phyloP scores from a whole-genome alignment of 2,797 vertebrate genomes.

The Sarcoramphus papa region DNA sequence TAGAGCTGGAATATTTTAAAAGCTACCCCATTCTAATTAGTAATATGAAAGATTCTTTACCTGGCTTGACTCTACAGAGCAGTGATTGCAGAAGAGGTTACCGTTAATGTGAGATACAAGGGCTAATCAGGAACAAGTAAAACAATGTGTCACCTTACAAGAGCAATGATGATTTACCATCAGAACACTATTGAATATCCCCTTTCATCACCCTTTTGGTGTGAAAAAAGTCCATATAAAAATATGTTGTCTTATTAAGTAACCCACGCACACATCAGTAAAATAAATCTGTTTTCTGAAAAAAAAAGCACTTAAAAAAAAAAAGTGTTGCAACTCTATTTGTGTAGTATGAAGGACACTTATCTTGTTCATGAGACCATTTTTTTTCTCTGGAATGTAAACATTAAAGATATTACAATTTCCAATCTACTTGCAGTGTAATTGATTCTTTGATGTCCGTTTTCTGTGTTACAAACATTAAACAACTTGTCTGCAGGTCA shows the following conservation, averaged over 20 bases:
- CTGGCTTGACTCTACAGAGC: neutral
- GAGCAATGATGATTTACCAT: neutral
- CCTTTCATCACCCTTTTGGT: neutral
- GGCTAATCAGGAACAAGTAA: constrained; percentile 8
- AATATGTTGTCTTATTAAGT: neutral
- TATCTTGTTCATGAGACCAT: neutral
- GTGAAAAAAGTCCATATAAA: neutral
- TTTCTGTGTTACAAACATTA: constrained; percentile 28
- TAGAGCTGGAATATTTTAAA: neutral
- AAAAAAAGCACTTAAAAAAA: neutral
- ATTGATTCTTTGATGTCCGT: constrained; percentile 38
- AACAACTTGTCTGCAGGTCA: constrained; percentile 33
- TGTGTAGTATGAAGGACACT: neutral
- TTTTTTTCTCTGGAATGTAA: neutral
- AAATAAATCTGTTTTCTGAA: neutral
- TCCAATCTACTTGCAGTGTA: constrained; percentile 13
- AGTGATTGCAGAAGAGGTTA: neutral
- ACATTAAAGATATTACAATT: constrained; percentile 30
- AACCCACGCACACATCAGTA: neutral
- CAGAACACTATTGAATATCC: neutral
- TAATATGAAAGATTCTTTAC: neutral
- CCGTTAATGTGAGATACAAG: neutral
- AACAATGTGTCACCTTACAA: neutral
- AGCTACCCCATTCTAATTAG: constrained; percentile 9
- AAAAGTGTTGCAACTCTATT: neutral